Percentiles rank a stretch among this genome's conserved stretches.
Conservation (phyloP, 2,888 invertebrate species). For the Lampropteryx suffumata region DNA sequence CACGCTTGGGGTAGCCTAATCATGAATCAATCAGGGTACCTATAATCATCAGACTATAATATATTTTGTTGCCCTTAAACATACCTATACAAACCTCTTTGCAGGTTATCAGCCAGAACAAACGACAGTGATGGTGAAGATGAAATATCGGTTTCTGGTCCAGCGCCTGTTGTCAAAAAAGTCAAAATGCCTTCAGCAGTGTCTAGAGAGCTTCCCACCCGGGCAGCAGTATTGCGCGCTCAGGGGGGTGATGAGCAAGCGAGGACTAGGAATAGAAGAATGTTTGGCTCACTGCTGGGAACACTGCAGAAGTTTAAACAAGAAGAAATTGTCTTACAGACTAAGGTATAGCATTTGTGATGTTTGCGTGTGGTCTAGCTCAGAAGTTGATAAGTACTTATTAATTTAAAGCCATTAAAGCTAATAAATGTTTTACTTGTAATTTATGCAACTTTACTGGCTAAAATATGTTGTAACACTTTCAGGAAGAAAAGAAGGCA, state of each 20-base stretch:
- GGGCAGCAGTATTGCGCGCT: constrained; percentile 82
- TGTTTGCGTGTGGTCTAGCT: no score
- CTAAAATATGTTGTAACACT: no score
- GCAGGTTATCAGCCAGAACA: constrained; percentile 68
- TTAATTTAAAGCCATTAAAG: no score
- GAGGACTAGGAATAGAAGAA: constrained; percentile 92
- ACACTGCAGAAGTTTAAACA: constrained; percentile 97
- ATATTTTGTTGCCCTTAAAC: no score
- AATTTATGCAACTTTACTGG: no score
- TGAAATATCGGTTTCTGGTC: constrained; percentile 43
- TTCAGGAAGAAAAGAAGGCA: constrained; percentile 79
- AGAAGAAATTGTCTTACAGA: constrained; percentile 94
- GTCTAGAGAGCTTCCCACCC: constrained; percentile 92
- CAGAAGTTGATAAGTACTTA: no score
- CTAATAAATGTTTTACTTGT: no score
- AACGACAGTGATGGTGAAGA: constrained; percentile 79
- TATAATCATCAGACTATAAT: no score
- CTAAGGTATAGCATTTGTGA: constrained; percentile 82
- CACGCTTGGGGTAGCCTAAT: no score
- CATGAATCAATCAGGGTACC: no score
- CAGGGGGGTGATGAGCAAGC: constrained; percentile 93
- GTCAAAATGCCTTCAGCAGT: constrained; percentile 86
- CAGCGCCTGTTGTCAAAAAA: constrained; percentile 51
- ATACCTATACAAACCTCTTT: neutral
- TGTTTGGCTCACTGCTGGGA: constrained; percentile 97